Conservation (phyloP, 2,797 vertebrate genomes). For the Liasis olivaceus region DNA sequence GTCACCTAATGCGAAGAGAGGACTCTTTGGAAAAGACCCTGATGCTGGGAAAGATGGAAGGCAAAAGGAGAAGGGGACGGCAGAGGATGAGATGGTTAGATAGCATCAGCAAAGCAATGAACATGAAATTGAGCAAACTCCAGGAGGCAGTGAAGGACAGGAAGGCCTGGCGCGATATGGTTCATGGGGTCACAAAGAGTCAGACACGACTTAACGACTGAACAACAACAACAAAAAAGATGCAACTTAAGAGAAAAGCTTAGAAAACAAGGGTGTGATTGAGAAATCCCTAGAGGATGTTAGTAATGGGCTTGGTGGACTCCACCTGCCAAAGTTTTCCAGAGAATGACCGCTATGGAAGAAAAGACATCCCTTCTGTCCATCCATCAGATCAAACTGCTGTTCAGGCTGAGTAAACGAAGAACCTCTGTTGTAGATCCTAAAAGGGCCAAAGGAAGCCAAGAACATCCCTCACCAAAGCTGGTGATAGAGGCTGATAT, state of each 20-base stretch:
- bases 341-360: not conserved
- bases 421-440: not conserved
- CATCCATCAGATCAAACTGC: not conserved
- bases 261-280: not conserved
- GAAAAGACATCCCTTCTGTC: not conserved
- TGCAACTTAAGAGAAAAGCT: not conserved
- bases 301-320: not conserved
- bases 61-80: too few relatives aligned
- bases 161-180: too few relatives aligned
- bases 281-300: not conserved
- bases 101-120: too few relatives aligned
- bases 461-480: not conserved
- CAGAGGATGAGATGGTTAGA: too few relatives aligned
- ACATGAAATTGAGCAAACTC: too few relatives aligned
- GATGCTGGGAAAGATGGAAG: too few relatives aligned
- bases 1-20: too few relatives aligned
- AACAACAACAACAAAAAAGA: too few relatives aligned
- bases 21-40: too few relatives aligned
- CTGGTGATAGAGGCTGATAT: not conserved
- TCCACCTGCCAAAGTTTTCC: not conserved
- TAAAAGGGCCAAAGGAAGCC: not conserved
- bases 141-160: too few relatives aligned
- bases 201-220: too few relatives aligned
- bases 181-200: too few relatives aligned
- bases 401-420: not conserved